Evolutionary conservation across 2,797 vertebrate species (phyloP).

Genomic region (Rachycentron canadum): DNA sequence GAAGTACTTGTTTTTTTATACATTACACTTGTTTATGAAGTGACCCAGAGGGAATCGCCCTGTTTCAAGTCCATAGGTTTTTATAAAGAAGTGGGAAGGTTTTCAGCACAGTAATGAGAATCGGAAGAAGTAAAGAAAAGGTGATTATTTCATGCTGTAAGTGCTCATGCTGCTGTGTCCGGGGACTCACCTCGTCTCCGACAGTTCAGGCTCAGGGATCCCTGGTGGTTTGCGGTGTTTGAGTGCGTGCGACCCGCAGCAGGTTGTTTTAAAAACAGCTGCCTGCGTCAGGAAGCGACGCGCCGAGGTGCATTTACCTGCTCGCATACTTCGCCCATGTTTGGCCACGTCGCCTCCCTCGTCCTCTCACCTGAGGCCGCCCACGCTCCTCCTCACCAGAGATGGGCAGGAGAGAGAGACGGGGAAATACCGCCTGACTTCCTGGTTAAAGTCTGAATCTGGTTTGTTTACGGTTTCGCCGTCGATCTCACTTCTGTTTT

Average conservation of each 20-base stretch:
- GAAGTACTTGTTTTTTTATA: not conserved
- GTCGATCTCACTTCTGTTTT: not conserved
- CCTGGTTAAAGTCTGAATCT: not conserved
- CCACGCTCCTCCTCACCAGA: rapidly evolving
- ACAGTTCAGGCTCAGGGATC: not conserved
- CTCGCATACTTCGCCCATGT: slow-evolving; percentile 26
- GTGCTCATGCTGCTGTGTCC: not conserved
- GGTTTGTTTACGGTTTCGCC: slow-evolving; percentile 55
- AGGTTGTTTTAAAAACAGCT: not conserved
- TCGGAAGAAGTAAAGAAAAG: not conserved
- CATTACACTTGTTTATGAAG: not conserved
- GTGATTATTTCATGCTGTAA: too few relatives aligned
- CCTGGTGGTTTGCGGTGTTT: rapidly evolving
- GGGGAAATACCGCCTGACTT: not conserved
- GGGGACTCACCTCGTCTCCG: slow-evolving; percentile 39
- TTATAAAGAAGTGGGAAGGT: too few relatives aligned
- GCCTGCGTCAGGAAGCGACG: not conserved
- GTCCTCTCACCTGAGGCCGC: not conserved
- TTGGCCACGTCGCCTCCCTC: not conserved
- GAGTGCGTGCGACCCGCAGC: not conserved
- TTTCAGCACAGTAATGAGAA: not conserved
- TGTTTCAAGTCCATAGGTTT: rapidly evolving
- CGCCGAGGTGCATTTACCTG: slow-evolving; percentile 5
- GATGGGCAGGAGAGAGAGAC: too few relatives aligned
- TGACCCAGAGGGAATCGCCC: too few relatives aligned